These are phyloP conservation scores for Syndactyla subalaris DNA, from an alignment of 2,797 vertebrate species.

Conservation along the genomic window DNA sequence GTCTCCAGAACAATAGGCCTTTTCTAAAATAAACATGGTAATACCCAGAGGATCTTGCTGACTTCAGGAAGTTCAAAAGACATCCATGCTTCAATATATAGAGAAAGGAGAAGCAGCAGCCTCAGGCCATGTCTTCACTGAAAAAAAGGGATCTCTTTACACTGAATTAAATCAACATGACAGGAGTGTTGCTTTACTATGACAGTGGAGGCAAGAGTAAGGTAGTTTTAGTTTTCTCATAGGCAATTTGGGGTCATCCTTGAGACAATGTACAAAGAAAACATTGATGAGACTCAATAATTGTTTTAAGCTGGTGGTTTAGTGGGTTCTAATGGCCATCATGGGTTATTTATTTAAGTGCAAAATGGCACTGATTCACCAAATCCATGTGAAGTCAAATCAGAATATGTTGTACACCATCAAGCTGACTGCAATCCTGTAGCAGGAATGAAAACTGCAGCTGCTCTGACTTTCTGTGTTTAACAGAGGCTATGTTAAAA, in stretches of 20 bases:
- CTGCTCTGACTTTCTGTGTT: neutral
- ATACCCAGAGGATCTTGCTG: neutral
- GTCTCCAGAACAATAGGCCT: conserved; percentile 19
- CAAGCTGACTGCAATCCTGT: neutral
- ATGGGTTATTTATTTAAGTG: neutral
- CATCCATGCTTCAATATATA: neutral
- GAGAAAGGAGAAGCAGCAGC: neutral
- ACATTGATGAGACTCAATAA: neutral
- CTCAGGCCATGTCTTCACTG: neutral
- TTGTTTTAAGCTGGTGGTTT: neutral
- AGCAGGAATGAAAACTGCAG: neutral
- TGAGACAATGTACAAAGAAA: neutral
- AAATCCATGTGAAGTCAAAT: neutral
- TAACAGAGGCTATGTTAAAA: neutral
- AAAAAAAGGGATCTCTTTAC: neutral
- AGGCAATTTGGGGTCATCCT: neutral
- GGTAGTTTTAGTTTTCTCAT: neutral
- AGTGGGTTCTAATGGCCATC: neutral
- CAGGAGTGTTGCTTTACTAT: neutral
- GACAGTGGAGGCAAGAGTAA: neutral
- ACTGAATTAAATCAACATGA: neutral
- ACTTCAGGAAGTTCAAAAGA: conserved; percentile 15
- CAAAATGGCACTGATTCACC: neutral
- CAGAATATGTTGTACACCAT: neutral
- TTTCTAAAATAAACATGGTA: conserved; percentile 33